A percentile compares a stretch with the other conserved stretches of the same genome.
These are phyloP conservation scores for Lamellibrachia columna DNA, from an alignment of 2,888 invertebrate genomes.

Conservation along the genomic window DNA sequence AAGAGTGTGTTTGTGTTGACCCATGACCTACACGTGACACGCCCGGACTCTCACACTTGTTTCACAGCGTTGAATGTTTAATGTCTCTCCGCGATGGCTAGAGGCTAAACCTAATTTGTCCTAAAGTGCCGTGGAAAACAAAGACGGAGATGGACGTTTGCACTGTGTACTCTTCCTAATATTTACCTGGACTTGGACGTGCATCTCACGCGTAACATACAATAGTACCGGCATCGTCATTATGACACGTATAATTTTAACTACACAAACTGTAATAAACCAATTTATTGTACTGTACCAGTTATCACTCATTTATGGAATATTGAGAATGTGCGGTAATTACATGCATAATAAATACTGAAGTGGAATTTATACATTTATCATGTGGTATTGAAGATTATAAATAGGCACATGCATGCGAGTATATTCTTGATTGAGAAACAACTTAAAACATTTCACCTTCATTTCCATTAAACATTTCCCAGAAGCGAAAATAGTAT, in stretches of 20 bases:
- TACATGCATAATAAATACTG: not conserved
- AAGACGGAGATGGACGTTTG: not conserved
- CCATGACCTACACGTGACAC: no score
- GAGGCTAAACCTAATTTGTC: not conserved
- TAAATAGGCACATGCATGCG: no score
- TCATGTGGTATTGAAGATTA: no score
- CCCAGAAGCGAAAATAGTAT: no score
- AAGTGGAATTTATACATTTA: not conserved
- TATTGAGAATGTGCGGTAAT: not conserved
- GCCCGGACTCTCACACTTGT: not conserved
- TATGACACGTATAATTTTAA: not conserved
- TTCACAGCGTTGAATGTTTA: not conserved
- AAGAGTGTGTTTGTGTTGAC: not conserved
- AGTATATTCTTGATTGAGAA: no score
- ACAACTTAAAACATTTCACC: no score
- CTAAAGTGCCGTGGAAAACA: not conserved
- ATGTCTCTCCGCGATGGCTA: not conserved
- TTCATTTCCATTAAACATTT: no score
- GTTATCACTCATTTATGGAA: not conserved
- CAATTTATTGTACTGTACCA: not conserved
- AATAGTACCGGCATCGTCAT: not conserved
- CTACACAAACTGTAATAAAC: not conserved
- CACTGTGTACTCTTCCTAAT: no score
- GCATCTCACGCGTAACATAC: not conserved
- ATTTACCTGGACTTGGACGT: not conserved